These are phyloP conservation scores for Plebejus argus DNA, from an alignment of 2,888 invertebrate species.

Conservation along the genomic window DNA sequence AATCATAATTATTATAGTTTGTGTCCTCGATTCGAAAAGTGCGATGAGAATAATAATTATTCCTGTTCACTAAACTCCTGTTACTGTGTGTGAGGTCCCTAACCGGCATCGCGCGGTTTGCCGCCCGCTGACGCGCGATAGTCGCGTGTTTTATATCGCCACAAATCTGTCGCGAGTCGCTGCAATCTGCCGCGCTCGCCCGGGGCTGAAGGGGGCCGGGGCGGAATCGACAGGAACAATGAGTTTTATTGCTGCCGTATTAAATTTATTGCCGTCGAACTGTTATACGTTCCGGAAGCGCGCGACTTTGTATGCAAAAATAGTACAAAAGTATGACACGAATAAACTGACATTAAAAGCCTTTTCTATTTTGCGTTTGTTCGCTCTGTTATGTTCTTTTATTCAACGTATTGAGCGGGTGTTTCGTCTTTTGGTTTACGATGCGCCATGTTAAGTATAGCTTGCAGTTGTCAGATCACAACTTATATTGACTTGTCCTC, in stretches of 20 bases:
- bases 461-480: too few relatives aligned
- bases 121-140: not conserved
- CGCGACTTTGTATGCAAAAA: slow-evolving; percentile 13
- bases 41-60: too few relatives aligned
- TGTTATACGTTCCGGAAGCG: slow-evolving; percentile 10
- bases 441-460: not conserved
- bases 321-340: slow-evolving; percentile 16
- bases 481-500: too few relatives aligned
- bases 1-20: too few relatives aligned
- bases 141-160: not conserved
- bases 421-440: not conserved
- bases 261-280: slow-evolving; percentile 12
- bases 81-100: not conserved
- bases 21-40: too few relatives aligned
- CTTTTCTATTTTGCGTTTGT: not conserved
- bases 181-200: not conserved
- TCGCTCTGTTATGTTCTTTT: not conserved
- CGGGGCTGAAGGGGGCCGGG: not conserved
- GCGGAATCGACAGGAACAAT: slow-evolving; percentile 13
- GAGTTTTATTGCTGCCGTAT: slow-evolving; percentile 18
- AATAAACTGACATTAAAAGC: slow-evolving; percentile 7
- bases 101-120: not conserved
- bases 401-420: not conserved
- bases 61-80: too few relatives aligned
- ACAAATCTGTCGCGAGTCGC: slow-evolving; percentile 12